Evolutionary conservation across 1,140 invertebrate species (phyloP).

Genomic region (Armadillidium nasatum): DNA sequence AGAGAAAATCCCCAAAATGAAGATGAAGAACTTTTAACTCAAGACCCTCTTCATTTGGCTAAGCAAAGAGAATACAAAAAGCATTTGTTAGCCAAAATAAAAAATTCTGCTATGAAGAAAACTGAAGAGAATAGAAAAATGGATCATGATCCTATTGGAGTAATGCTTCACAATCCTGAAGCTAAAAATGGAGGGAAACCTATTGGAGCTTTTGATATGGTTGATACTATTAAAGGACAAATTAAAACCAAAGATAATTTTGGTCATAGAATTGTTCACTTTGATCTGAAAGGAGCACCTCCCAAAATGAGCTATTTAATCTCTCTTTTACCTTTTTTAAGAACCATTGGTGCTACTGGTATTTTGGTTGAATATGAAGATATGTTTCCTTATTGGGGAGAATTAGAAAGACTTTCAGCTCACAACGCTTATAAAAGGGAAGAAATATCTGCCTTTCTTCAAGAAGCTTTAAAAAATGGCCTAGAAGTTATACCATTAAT

Average conservation of each 20-base stretch:
- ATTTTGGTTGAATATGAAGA: constrained; percentile 94
- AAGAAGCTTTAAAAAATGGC: constrained; percentile 60
- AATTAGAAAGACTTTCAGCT: constrained; percentile 62
- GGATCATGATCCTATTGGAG: constrained; percentile 32
- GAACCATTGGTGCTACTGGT: constrained; percentile 52
- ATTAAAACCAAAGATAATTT: constrained; percentile 28
- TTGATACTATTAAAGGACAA: constrained; percentile 16
- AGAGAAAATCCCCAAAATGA: background rate
- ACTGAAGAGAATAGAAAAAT: constrained; percentile 6
- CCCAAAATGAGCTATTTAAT: constrained; percentile 48
- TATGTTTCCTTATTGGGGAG: constrained; percentile 86
- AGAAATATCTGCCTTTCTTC: constrained; percentile 63
- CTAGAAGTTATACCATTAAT: constrained; percentile 84
- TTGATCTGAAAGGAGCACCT: constrained; percentile 55
- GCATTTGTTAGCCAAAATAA: background rate
- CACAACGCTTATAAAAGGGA: constrained; percentile 68
- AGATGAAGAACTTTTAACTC: background rate
- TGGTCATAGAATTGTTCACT: constrained; percentile 48
- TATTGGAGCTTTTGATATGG: constrained; percentile 21
- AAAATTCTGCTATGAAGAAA: background rate
- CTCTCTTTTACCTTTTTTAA: constrained; percentile 52
- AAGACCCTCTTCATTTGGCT: background rate
- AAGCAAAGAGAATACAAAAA: background rate
- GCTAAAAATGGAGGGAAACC: constrained; percentile 23
- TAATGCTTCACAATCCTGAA: constrained; percentile 31